Percentiles rank a stretch among this genome's conserved stretches.
phyloP scores from a whole-genome alignment of 1,140 invertebrate genomes.

The Heterodera carotae region DNA sequence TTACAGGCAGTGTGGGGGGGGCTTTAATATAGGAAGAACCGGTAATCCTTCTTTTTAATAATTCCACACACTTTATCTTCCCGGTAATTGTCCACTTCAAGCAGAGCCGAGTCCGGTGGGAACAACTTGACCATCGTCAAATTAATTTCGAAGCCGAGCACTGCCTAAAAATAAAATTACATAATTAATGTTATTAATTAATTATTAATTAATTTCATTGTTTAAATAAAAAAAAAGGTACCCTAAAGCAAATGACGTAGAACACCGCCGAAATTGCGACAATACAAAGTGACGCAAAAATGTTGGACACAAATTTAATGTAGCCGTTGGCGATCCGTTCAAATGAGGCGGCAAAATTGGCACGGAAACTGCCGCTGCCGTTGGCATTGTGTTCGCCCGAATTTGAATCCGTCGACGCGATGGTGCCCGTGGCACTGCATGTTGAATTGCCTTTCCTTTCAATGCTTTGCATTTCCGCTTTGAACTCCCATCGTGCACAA shows the following conservation, averaged over 20 bases:
- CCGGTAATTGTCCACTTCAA: slow-evolving; percentile 58
- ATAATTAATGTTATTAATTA: not conserved
- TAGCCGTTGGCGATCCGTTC: too few species aligned
- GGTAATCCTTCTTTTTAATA: too few species aligned
- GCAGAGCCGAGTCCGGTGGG: slow-evolving; percentile 57
- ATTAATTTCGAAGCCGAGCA: slow-evolving; percentile 63
- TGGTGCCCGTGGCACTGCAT: slow-evolving; percentile 31
- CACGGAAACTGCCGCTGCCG: too few species aligned
- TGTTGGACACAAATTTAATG: slow-evolving; percentile 27
- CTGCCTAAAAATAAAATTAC: slow-evolving; percentile 34
- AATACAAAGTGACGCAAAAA: slow-evolving; percentile 28
- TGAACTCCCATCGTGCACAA: slow-evolving; percentile 26
- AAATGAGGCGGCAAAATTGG: too few species aligned
- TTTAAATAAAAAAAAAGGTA: not conserved
- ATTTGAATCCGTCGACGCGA: slow-evolving; percentile 19
- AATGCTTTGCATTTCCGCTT: too few species aligned
- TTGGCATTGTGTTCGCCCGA: too few species aligned
- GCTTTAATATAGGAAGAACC: too few species aligned
- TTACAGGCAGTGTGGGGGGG: too few species aligned
- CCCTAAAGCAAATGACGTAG: slow-evolving; percentile 41
- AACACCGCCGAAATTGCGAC: slow-evolving; percentile 39
- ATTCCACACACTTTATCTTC: slow-evolving; percentile 57
- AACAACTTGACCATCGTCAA: slow-evolving; percentile 60
- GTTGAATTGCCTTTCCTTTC: not conserved
- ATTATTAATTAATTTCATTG: not conserved